phyloP scores from a whole-genome alignment of 1,140 invertebrate species.

The Eumeta japonica region DNA sequence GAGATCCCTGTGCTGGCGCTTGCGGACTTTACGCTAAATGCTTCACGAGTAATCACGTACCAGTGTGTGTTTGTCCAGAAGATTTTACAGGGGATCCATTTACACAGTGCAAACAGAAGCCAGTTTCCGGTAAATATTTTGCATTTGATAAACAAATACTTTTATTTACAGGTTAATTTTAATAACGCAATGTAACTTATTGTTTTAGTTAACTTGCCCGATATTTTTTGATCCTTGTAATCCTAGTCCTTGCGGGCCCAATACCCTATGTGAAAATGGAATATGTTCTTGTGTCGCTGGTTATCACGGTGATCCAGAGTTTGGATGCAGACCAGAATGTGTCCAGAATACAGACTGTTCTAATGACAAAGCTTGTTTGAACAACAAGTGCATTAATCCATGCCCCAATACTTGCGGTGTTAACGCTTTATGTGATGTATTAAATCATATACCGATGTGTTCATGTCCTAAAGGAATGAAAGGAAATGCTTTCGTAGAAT shows the following conservation, averaged over 20 bases:
- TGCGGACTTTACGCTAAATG: conserved; percentile 78
- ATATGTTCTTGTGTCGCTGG: conserved; percentile 63
- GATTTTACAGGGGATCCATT: conserved; percentile 76
- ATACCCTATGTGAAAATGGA: conserved; percentile 57
- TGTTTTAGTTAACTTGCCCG: too few relatives aligned
- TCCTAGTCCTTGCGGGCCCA: conserved; percentile 63
- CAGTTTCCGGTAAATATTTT: conserved; percentile 20
- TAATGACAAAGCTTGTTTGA: conserved; percentile 70
- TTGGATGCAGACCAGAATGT: conserved; percentile 78
- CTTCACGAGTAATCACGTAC: conserved; percentile 74
- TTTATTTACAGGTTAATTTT: too few relatives aligned
- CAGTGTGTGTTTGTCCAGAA: conserved; percentile 70
- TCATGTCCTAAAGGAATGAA: conserved; percentile 66
- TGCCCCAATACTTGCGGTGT: conserved; percentile 76
- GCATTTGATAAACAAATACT: too few relatives aligned
- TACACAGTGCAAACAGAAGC: conserved; percentile 48
- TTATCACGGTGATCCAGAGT: conserved; percentile 67
- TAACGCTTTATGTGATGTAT: conserved; percentile 73
- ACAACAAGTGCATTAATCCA: conserved; percentile 73
- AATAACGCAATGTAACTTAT: too few relatives aligned
- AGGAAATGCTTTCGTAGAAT: conserved; percentile 77
- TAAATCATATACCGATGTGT: conserved; percentile 76
- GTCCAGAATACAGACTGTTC: conserved; percentile 81
- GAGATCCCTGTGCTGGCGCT: conserved; percentile 76
- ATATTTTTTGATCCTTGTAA: conserved; percentile 58